Evolutionary conservation across 2,797 vertebrate species (phyloP).

Genomic region (Syngnathus acus): DNA sequence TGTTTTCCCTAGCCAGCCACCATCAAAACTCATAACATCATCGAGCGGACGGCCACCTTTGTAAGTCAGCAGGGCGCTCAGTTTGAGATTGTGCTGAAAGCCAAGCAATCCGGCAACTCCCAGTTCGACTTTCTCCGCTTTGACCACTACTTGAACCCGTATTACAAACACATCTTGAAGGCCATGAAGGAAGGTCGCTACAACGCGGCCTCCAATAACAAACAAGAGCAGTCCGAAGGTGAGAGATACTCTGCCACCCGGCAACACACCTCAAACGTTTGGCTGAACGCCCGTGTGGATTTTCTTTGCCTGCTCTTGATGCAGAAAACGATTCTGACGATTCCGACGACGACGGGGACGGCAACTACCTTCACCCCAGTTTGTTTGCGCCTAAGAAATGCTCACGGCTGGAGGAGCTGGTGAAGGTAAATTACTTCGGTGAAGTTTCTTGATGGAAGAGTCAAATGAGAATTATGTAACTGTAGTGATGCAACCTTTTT

Average conservation of each 20-base stretch:
- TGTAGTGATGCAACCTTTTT: no score
- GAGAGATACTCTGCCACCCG: slow-evolving; percentile 31
- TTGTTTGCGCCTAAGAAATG: slow-evolving; percentile 90
- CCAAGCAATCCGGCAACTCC: slow-evolving; percentile 93
- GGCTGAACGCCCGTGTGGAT: not conserved
- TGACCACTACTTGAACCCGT: slow-evolving; percentile 98
- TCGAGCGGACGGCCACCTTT: slow-evolving; percentile 93
- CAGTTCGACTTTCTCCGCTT: slow-evolving; percentile 97
- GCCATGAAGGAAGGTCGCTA: slow-evolving; percentile 96
- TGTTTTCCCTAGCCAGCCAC: slow-evolving; percentile 80
- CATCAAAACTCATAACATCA: slow-evolving; percentile 94
- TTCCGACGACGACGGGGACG: slow-evolving; percentile 80
- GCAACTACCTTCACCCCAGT: slow-evolving; percentile 91
- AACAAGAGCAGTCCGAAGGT: slow-evolving; percentile 73
- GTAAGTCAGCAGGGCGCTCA: slow-evolving; percentile 95
- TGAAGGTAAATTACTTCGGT: slow-evolving; percentile 72
- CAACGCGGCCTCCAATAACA: slow-evolving; percentile 62
- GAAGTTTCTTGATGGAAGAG: not conserved
- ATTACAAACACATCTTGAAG: slow-evolving; percentile 94
- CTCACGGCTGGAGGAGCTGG: slow-evolving; percentile 86
- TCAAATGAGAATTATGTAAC: not conserved
- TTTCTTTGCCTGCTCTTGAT: not conserved
- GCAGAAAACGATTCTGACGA: slow-evolving; percentile 68
- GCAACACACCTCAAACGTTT: not conserved
- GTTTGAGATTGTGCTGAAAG: slow-evolving; percentile 97